Conservation (phyloP, 2,113 vertebrate genomes). For the Rousettus leschenaultii region DNA sequence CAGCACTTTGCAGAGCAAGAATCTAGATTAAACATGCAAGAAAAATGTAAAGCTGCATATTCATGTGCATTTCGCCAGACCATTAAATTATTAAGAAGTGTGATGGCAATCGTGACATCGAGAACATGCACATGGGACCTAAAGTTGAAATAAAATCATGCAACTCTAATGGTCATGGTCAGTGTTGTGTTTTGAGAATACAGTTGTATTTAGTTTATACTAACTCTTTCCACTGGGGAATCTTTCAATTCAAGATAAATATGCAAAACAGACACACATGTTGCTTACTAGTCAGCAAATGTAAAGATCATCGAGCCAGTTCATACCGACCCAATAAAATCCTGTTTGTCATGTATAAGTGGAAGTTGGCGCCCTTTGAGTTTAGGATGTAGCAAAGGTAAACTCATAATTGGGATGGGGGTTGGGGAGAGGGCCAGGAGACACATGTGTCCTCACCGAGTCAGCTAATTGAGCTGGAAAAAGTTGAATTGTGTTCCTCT, state of each 20-base stretch:
- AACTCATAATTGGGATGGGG: background rate
- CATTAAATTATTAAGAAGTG: constrained; percentile 57
- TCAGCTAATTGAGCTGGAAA: background rate
- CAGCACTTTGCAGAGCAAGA: background rate
- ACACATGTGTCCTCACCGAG: background rate
- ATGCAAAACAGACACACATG: background rate
- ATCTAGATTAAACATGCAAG: background rate
- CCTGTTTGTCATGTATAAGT: background rate
- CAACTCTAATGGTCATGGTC: background rate
- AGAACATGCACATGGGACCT: background rate
- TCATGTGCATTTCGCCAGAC: constrained; percentile 36
- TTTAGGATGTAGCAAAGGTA: background rate
- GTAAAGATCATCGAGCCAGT: background rate
- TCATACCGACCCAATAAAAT: background rate
- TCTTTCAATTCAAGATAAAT: background rate
- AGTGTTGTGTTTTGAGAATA: background rate
- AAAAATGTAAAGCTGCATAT: constrained; percentile 46
- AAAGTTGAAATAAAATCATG: constrained; percentile 11
- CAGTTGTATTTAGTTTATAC: background rate
- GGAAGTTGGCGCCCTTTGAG: background rate
- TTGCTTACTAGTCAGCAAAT: background rate
- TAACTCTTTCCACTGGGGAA: background rate
- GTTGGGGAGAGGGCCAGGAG: background rate
- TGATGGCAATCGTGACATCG: constrained; percentile 36
- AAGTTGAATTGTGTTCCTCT: background rate